These are phyloP conservation scores for Tachuris rubrigastra DNA, from an alignment of 2,113 vertebrate species.

Conservation along the genomic window DNA sequence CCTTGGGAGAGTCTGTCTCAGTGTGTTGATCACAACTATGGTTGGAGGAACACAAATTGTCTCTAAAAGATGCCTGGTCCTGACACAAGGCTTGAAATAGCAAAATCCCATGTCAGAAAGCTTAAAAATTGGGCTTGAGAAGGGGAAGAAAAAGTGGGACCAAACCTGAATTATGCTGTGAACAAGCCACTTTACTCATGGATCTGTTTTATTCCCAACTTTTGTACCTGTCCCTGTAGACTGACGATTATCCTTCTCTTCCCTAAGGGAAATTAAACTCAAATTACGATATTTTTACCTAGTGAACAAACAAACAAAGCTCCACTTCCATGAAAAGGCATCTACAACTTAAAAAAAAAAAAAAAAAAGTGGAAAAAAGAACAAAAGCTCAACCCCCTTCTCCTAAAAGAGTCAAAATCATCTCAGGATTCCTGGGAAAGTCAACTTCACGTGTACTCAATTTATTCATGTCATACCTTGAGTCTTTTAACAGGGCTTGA, in stretches of 20 bases:
- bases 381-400: accelerated
- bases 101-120: background rate
- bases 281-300: background rate
- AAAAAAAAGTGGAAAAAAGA: background rate
- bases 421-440: background rate
- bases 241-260: background rate
- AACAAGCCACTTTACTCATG: background rate
- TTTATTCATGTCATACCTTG: background rate
- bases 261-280: background rate
- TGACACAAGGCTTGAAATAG: background rate
- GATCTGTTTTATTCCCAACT: accelerated
- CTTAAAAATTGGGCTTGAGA: background rate
- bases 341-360: background rate
- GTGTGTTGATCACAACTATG: accelerated
- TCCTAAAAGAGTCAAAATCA: background rate
- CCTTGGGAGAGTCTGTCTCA: background rate
- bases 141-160: background rate
- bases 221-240: background rate
- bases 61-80: background rate
- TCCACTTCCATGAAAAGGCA: background rate
- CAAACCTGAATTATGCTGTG: background rate
- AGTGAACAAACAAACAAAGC: background rate
- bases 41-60: background rate
- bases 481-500: background rate
- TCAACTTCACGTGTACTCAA: background rate